Base-by-base conservation (phyloP, 2,113 vertebrate genomes). In the Trichechus manatus region DNA sequence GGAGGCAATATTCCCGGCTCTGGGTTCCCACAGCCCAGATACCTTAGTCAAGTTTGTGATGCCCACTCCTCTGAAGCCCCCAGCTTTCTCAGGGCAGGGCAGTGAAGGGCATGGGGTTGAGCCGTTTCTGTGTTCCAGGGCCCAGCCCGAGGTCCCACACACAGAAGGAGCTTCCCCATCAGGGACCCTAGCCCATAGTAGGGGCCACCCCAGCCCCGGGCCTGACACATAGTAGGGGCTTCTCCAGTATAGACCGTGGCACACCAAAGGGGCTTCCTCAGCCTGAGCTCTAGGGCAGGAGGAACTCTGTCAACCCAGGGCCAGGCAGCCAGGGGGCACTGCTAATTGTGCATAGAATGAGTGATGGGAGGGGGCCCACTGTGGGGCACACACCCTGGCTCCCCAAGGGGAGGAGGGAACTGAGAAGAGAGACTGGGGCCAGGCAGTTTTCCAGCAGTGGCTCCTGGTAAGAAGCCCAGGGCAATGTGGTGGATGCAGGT, bases 191-290 rank as follows among this genome's bases (percentile, higher is more conserved):
- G 66, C 15, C 6, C 19, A 74, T 27, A 39, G 44, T 25, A 36
- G 56, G 23, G 61, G 22, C 68, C 42, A 33, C 25, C 29, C 53
- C 42, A 56, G 90, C 39, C 44, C 75, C 59, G 61, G 39, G 23
- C 81, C 44, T 20, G 53, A 75, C 31, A 6, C 29, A 25, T 5
- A 42, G 84, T 33, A 20, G 31, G 56, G 74, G 29, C 36, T 61
- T 78, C 33, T 59, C 31, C 77, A 53, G n/a, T 1, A 17, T 19
- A 59, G 63, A 78, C 25, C 6, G 17, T 20, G 44, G 72, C 23
- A 36, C 44, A 25, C 33, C 36, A 66, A 93, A 78, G 61, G 85
- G 77, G 50, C 83, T 80, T 94, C 80, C 85, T 87, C 59, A 36
- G 91, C 75, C 87, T 72, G 95, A 86, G 91, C 78, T 56, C 9